Percentiles rank a stretch among this genome's conserved stretches.
Evolutionary conservation across 2,113 vertebrate genomes (phyloP).

Genomic region (Thunnus thynnus): DNA sequence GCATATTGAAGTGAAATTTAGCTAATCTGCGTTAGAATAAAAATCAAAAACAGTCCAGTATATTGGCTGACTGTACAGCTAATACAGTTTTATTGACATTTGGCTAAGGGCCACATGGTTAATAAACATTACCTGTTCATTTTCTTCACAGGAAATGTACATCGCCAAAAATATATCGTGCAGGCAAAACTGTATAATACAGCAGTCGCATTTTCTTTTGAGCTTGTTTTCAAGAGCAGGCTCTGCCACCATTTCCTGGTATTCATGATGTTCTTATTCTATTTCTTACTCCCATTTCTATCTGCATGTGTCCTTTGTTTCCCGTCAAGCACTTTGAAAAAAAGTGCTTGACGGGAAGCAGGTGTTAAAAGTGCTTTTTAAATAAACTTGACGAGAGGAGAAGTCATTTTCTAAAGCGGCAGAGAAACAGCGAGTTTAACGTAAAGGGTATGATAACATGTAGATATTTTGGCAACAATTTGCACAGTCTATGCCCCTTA

Average conservation of each 20-base stretch:
- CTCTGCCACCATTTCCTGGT: slow-evolving; percentile 43
- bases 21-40: neutral
- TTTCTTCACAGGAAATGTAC: slow-evolving; percentile 17
- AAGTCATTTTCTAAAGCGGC: neutral
- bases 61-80: neutral
- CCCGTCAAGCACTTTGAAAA: slow-evolving; percentile 4
- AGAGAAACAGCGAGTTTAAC: neutral
- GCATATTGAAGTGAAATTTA: neutral
- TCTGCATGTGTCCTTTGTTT: slow-evolving; percentile 48
- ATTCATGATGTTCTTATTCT: slow-evolving; percentile 29
- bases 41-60: neutral
- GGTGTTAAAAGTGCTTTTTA: slow-evolving; percentile 43
- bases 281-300: slow-evolving; percentile 33
- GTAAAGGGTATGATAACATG: slow-evolving; percentile 1
- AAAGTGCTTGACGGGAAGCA: slow-evolving; percentile 34
- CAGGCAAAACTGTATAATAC: neutral
- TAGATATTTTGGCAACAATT: neutral
- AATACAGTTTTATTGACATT: neutral
- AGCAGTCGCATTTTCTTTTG: slow-evolving; percentile 28
- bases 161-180: slow-evolving; percentile 17
- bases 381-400: slow-evolving; percentile 30
- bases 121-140: neutral
- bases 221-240: slow-evolving; percentile 21
- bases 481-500: neutral
- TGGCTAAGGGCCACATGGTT: neutral